Base-by-base conservation (phyloP, 2,888 invertebrate species). In the Tigriopus californicus region DNA sequence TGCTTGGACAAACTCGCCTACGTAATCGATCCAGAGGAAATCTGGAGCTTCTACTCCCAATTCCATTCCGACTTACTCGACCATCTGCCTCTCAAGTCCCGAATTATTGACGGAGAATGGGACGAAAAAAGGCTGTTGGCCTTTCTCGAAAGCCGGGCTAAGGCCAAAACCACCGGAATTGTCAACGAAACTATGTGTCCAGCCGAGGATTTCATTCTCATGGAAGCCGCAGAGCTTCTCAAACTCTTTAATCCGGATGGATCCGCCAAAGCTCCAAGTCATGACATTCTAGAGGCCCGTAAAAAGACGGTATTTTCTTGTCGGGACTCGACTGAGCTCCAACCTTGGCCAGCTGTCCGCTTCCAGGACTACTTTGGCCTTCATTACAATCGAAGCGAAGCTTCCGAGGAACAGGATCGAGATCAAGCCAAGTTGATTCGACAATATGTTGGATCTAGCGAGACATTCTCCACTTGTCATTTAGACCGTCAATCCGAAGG, bases 181-280 rank as follows among this genome's bases (percentile, higher is more conserved):
- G 10, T 18, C 52, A 33, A 15, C 13, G 15, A 10, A 52, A 24
- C 52, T 20, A 4, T 52, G 33, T 15, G 12, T 18, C 47, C n/a
- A n/a, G 47, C 24, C 24, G 15, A 25, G 22, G 52, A 52, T 52
- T 25, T 25, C 33, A 52, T 52, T 15, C 22, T 25, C 12, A 25
- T 24, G 52, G 52, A 52, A 52, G 52, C 33, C 1, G 33, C 22
- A 1, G 52, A 52, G n/a, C 22, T 52, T 6, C 22, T 52, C 15
- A 52, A 52, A 25, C 33, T 52, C 52, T 52, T 52, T 25, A 52
- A 24, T 10, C 15, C 22, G 11, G 52, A 52, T 2, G 52, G 52
- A 12, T 33, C 33, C 20, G 52, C 52, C 2, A 52, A 52, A 25
- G 6, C 33, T 10, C 22, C 15, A 20, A 33, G 13, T 22, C 1